Percentiles rank a stretch among this genome's conserved stretches.
Evolutionary conservation across 2,888 invertebrate genomes (phyloP).

Genomic region (Holacanthella duospinosa): DNA sequence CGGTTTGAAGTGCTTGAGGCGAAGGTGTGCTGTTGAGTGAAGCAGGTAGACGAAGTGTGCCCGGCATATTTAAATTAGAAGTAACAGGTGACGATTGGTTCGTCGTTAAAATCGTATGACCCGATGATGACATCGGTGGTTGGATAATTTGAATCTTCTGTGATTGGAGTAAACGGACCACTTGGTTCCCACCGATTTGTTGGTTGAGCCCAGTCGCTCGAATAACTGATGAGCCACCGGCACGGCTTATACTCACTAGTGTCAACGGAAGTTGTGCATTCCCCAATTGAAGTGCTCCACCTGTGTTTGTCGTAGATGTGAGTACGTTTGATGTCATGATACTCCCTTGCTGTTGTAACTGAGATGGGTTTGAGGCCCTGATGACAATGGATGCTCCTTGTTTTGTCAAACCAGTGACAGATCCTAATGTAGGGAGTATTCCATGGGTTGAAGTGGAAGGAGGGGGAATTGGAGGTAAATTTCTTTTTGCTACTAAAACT

Average conservation of each 20-base stretch:
- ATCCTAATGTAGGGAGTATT: slow-evolving; percentile 6
- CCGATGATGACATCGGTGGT: slow-evolving; percentile 9
- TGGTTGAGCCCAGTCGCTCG: slow-evolving; percentile 1
- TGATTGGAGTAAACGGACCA: slow-evolving; percentile 25
- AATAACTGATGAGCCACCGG: not conserved
- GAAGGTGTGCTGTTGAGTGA: no score
- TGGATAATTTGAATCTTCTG: slow-evolving; percentile 26
- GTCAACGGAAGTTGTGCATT: not conserved
- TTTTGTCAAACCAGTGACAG: slow-evolving; percentile 8
- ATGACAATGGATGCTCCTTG: slow-evolving; percentile 29
- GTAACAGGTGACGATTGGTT: no score
- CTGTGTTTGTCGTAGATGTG: no score
- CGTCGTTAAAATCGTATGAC: not conserved
- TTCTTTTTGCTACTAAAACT: not conserved
- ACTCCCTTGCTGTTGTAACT: slow-evolving; percentile 10
- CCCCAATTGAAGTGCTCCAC: not conserved
- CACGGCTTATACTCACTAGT: slow-evolving; percentile 1
- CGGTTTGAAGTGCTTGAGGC: no score
- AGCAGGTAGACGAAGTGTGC: no score
- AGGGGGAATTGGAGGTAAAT: slow-evolving; percentile 2
- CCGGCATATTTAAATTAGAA: no score
- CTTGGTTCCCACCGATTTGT: slow-evolving; percentile 23
- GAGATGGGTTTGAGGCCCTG: slow-evolving; percentile 22
- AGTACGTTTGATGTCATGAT: not conserved
- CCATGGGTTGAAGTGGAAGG: not conserved